phyloP scores from a whole-genome alignment of 2,113 vertebrate genomes.

The Ammospiza nelsoni region DNA sequence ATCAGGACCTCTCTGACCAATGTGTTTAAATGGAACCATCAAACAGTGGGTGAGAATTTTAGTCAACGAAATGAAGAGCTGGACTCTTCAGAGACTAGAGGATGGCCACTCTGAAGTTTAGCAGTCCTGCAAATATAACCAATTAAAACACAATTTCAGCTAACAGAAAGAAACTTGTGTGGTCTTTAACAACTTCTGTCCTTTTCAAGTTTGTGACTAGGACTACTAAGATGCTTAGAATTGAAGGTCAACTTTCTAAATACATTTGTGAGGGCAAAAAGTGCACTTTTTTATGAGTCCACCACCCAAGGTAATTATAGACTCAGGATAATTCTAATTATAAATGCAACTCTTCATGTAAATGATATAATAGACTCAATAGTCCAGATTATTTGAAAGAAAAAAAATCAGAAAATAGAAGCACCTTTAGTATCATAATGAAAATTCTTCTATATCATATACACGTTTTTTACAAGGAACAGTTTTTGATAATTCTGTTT shows the following conservation, averaged over 20 bases:
- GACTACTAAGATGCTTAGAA: not conserved
- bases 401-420: not conserved
- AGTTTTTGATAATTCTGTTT: not conserved
- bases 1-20: not conserved
- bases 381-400: not conserved
- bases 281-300: not conserved
- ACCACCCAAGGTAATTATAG: not conserved
- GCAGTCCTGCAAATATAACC: not conserved
- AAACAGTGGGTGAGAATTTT: not conserved
- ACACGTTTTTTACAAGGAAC: not conserved
- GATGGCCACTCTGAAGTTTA: not conserved
- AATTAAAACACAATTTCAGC: not conserved
- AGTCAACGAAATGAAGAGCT: not conserved
- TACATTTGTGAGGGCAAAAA: not conserved
- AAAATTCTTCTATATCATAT: not conserved
- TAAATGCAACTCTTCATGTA: not conserved
- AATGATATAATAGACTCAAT: not conserved
- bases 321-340: not conserved
- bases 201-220: not conserved
- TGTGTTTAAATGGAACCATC: not conserved
- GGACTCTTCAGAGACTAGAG: not conserved
- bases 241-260: not conserved
- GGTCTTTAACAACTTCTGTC: not conserved
- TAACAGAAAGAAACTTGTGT: not conserved
- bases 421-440: not conserved